Conservation (phyloP, 2,113 vertebrate genomes). For the Apeltes quadracus region DNA sequence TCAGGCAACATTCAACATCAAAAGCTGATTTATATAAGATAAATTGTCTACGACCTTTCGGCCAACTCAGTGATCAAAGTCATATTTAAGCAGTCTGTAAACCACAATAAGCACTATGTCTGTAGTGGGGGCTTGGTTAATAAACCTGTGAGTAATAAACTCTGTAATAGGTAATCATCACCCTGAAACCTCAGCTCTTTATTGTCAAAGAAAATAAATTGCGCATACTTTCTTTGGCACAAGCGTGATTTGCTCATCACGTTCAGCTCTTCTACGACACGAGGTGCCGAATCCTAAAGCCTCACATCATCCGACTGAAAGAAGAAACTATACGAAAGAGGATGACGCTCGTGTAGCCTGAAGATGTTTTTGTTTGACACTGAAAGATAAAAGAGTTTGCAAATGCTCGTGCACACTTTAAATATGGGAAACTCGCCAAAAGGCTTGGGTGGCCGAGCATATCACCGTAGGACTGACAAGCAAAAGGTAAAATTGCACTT, state of each 20-base stretch:
- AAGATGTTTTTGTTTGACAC: neutral
- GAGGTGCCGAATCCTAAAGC: neutral
- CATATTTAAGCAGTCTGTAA: constrained; percentile 5
- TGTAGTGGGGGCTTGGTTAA: constrained; percentile 6
- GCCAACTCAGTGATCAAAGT: constrained; percentile 20
- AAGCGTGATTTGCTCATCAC: neutral
- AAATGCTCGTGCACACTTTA: constrained; percentile 3
- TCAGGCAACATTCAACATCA: neutral
- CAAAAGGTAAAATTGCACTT: constrained; percentile 19
- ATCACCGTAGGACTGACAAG: constrained; percentile 8
- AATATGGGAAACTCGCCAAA: constrained; percentile 19
- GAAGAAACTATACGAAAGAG: neutral
- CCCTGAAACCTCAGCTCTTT: constrained; percentile 1
- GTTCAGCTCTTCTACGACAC: neutral
- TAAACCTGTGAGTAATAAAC: constrained; percentile 29
- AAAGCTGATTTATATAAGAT: neutral
- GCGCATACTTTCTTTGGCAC: neutral
- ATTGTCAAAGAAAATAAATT: neutral
- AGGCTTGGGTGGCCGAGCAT: constrained; percentile 40
- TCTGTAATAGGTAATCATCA: constrained; percentile 42
- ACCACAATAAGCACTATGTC: constrained; percentile 22
- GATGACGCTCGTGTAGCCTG: neutral
- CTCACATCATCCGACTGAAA: constrained; percentile 4
- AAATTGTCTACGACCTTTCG: neutral
- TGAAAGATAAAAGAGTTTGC: neutral